Evolutionary conservation across 2,888 invertebrate genomes (phyloP).

Genomic region (Neuroscelio doddi): DNA sequence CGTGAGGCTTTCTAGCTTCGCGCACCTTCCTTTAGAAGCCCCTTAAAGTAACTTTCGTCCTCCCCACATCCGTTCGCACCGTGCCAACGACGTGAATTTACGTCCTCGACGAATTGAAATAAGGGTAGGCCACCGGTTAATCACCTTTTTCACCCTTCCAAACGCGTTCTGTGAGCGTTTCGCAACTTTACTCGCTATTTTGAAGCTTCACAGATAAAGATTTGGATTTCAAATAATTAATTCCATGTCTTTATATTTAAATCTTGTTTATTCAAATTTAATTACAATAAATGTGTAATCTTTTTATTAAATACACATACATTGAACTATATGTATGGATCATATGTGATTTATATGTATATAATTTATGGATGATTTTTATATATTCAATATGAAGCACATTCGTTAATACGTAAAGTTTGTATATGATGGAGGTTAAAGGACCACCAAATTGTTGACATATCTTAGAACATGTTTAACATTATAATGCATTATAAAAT

Average conservation of each 20-base stretch:
- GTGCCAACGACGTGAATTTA: conserved; percentile 57
- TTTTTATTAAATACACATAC: not conserved
- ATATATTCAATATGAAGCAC: too few relatives aligned
- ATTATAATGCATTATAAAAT: too few relatives aligned
- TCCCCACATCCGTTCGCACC: conserved; percentile 35
- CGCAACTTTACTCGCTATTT: conserved; percentile 9
- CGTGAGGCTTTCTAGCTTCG: conserved; percentile 18
- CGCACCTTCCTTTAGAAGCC: conserved; percentile 14
- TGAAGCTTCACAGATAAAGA: conserved; percentile 23
- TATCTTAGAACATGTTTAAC: too few relatives aligned
- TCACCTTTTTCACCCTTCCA: conserved; percentile 45
- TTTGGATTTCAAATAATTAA: conserved; percentile 11
- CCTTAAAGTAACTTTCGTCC: conserved; percentile 12
- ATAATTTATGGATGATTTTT: too few relatives aligned
- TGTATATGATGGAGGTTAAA: too few relatives aligned
- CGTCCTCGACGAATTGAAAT: conserved; percentile 60
- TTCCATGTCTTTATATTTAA: too few relatives aligned
- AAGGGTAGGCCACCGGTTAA: conserved; percentile 56
- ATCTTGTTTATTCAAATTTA: too few relatives aligned
- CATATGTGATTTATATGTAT: too few relatives aligned
- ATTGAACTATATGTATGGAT: not conserved
- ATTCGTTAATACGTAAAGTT: too few relatives aligned
- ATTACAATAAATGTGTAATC: too few relatives aligned
- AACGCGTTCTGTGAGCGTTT: conserved; percentile 7
- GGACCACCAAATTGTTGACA: too few relatives aligned